Conservation (phyloP, 2,888 invertebrate species). For the Bembecia ichneumoniformis region DNA sequence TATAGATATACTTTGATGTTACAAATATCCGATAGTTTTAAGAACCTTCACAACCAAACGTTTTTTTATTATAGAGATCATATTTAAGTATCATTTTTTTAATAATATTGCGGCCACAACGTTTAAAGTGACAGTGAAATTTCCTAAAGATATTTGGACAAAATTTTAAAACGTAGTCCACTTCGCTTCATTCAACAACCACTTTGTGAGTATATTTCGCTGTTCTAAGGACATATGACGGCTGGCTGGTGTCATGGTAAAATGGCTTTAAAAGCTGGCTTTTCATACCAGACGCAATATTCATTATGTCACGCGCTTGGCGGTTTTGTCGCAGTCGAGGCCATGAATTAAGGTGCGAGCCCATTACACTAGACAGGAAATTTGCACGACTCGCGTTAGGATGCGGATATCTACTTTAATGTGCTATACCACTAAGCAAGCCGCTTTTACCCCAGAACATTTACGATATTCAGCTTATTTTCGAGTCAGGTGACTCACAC, state of each 20-base stretch:
- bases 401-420: slow-evolving; percentile 17
- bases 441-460: slow-evolving; percentile 6
- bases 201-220: background rate
- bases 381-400: slow-evolving; percentile 36
- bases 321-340: slow-evolving; percentile 36
- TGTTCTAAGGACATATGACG: background rate
- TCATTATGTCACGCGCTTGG: slow-evolving; percentile 40
- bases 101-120: too few relatives aligned
- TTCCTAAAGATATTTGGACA: too few relatives aligned
- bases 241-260: slow-evolving; percentile 6
- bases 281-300: slow-evolving; percentile 34
- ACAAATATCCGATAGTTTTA: too few relatives aligned
- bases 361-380: slow-evolving; percentile 51
- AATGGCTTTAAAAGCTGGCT: slow-evolving; percentile 24
- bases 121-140: too few relatives aligned
- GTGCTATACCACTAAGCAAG: slow-evolving; percentile 11
- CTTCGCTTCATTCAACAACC: background rate
- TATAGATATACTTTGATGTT: too few relatives aligned
- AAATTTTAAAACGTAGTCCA: too few relatives aligned
- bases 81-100: too few relatives aligned
- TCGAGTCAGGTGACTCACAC: too few relatives aligned
- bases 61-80: too few relatives aligned
- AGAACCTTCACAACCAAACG: too few relatives aligned
- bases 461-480: too few relatives aligned
- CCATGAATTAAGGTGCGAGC: slow-evolving; percentile 45